Percentiles rank a stretch among this genome's conserved stretches.
Evolutionary conservation across 2,888 invertebrate genomes (phyloP).

Genomic region (Thyatira batis): DNA sequence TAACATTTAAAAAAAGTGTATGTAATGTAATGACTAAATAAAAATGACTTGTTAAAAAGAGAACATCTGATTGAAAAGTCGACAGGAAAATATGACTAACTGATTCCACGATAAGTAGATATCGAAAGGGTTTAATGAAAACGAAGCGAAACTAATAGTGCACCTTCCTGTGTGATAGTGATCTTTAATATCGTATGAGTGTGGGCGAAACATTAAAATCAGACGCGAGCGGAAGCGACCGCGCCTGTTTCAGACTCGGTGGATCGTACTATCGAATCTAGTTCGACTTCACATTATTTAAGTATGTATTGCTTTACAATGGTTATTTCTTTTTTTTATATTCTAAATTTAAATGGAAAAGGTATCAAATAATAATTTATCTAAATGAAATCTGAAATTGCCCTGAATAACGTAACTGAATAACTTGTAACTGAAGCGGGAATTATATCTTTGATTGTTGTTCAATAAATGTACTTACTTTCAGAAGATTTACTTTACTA

Average conservation of each 20-base stretch:
- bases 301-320: not conserved
- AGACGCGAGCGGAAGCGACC: slow-evolving; percentile 65
- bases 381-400: no score
- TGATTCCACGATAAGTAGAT: slow-evolving; percentile 8
- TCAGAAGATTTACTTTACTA: no score
- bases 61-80: slow-evolving; percentile 1
- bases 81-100: slow-evolving; percentile 5
- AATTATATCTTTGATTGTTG: no score
- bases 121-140: slow-evolving; percentile 76
- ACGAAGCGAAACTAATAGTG: slow-evolving; percentile 71
- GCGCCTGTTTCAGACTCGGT: slow-evolving; percentile 48
- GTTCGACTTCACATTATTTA: not conserved
- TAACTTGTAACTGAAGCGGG: no score
- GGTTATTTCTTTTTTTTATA: no score
- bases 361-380: no score
- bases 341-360: no score
- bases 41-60: not conserved
- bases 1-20: not conserved
- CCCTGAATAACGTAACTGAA: no score
- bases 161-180: slow-evolving; percentile 75
- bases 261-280: not conserved
- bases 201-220: slow-evolving; percentile 72
- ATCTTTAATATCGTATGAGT: slow-evolving; percentile 80
- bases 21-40: not conserved
- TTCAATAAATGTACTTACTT: no score